These are phyloP conservation scores for Hemistola chrysoprasaria DNA, from an alignment of 2,888 invertebrate genomes.

Conservation along the genomic window DNA sequence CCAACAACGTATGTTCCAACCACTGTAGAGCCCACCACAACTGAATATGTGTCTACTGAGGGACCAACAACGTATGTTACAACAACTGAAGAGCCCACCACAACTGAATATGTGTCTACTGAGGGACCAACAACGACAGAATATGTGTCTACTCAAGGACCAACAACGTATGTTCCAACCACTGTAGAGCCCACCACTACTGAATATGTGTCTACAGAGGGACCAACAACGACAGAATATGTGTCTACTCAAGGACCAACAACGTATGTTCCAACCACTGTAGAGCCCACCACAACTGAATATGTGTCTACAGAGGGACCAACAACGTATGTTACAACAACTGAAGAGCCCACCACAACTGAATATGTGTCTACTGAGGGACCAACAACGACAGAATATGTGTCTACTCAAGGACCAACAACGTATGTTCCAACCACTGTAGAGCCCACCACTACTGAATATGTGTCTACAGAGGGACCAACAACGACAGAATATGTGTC, in stretches of 20 bases:
- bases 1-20: neutral
- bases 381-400: neutral
- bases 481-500: constrained; percentile 1
- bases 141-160: neutral
- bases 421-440: neutral
- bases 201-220: constrained; percentile 4
- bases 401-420: neutral
- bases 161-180: neutral
- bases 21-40: neutral
- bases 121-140: neutral
- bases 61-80: constrained; percentile 3
- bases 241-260: constrained; percentile 3
- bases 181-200: constrained; percentile 4
- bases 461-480: constrained; percentile 2
- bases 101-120: constrained; percentile 1
- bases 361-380: neutral
- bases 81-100: constrained; percentile 1
- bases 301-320: neutral
- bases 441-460: constrained; percentile 1
- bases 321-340: neutral
- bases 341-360: neutral
- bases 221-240: constrained; percentile 1
- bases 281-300: constrained; percentile 3
- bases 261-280: neutral
- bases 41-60: constrained; percentile 4